Base-by-base conservation (phyloP, 2,113 vertebrate species). In the Cynocephalus volans region DNA sequence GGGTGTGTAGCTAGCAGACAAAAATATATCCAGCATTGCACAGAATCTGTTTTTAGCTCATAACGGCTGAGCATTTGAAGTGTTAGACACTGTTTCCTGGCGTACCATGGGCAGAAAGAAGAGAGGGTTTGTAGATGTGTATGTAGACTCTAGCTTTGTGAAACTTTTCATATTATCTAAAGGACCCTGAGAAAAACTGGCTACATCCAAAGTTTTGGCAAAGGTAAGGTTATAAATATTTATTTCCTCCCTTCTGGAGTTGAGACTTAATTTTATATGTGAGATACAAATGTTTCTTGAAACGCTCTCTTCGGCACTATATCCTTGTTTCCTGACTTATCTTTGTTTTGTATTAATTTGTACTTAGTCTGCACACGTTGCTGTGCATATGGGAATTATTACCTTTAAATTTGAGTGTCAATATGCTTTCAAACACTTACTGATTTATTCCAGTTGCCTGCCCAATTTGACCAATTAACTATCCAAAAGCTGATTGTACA, bases 1-100 rank as follows among this genome's bases (percentile, higher is more conserved):
- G 99, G 99, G 98, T 98, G 99, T 98, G 98, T 98, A 98, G 98
- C 98, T 98, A 96, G 98, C 98, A 98, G 99, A 99, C 98, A 98
- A 96, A 99, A 99, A 99, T 99, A 99, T 70, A 98, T 86, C 97
- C 98, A 98, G 98, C 93, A 56, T 97, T 96, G 95, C 98, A 90
- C 98, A 97, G 96, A 91, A 64, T 98, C 99, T 98, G 98, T 98
- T 99, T 99, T 99, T 99, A 99, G 99, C 99, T 98, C 98, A 93
- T 97, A 97, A 97, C 98, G 94, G 97, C 98, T 56, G 96, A 77
- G 98, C 98, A 90, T 96, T 99, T 91, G 96, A 98, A 98, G 97
- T 97, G 98, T 98, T 98, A 99, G 99, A 98, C 98, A 98, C 96
- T 97, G 98, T 98, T 99, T 98, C 98, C 98, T 98, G 98, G 98